Conservation (phyloP, 2,797 vertebrate species). For the Sorex maritimensis region DNA sequence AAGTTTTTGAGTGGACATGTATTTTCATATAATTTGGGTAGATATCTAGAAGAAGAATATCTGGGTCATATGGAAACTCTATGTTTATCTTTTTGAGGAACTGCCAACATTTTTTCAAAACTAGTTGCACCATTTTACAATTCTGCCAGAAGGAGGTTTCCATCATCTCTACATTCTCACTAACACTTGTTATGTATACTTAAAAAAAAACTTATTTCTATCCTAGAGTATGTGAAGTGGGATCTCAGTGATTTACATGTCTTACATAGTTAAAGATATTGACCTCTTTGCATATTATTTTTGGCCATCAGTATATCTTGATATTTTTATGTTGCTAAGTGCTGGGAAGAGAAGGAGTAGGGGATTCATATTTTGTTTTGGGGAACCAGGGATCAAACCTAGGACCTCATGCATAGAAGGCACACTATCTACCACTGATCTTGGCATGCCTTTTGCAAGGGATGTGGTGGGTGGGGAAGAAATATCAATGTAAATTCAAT, state of each 20-base stretch:
- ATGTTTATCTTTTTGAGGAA: slow-evolving; percentile 50
- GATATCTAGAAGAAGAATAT: not conserved
- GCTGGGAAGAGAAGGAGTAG: too few species aligned
- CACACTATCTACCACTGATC: too few species aligned
- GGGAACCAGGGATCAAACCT: too few species aligned
- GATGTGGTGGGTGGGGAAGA: not conserved
- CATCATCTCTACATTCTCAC: not conserved
- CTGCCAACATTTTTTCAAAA: slow-evolving; percentile 21
- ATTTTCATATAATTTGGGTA: slow-evolving; percentile 5
- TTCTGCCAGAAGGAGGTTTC: not conserved
- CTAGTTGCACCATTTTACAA: not conserved
- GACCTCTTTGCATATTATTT: not conserved
- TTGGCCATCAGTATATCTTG: not conserved
- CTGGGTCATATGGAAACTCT: not conserved
- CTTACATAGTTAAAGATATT: not conserved
- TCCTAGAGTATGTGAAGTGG: not conserved
- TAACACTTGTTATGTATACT: not conserved
- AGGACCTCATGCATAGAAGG: too few species aligned
- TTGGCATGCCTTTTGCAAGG: too few species aligned
- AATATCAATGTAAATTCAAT: not conserved
- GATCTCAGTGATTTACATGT: not conserved
- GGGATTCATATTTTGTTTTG: too few species aligned
- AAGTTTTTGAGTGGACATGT: not conserved
- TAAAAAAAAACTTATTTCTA: not conserved
- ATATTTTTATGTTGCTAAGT: too few species aligned